A percentile compares a stretch with the other conserved stretches of the same genome.
phyloP scores from a whole-genome alignment of 2,797 vertebrate species.

The Allenopithecus nigroviridis region DNA sequence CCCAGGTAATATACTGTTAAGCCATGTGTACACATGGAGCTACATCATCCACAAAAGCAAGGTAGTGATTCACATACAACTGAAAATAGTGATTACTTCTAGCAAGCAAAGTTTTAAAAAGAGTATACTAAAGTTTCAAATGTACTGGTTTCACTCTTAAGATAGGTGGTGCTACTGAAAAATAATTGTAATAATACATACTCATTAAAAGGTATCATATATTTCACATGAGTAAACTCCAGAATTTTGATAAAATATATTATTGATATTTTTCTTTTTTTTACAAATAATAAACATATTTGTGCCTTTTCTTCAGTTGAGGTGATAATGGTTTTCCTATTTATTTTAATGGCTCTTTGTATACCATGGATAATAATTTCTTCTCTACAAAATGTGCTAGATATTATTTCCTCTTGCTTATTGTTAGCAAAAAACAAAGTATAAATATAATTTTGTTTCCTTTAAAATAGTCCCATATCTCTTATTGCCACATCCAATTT shows the following conservation, averaged over 20 bases:
- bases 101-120: neutral
- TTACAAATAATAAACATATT: neutral
- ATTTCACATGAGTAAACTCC: neutral
- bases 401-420: slow-evolving; percentile 4
- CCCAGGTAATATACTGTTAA: neutral
- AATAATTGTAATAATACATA: neutral
- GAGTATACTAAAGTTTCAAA: neutral
- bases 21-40: neutral
- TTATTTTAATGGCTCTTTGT: neutral
- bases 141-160: neutral
- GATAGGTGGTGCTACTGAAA: neutral
- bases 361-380: neutral
- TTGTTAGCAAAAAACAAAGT: neutral
- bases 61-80: neutral
- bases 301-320: neutral
- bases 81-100: neutral
- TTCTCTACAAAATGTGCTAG: neutral
- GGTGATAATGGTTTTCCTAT: neutral
- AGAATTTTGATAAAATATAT: neutral
- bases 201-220: neutral
- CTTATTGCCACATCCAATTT: neutral
- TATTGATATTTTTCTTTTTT: neutral
- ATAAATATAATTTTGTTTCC: neutral
- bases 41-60: neutral
- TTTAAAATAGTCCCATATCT: neutral